Evolutionary conservation across 2,113 vertebrate species (phyloP).

Genomic region (Misgurnus mizolepis): DNA sequence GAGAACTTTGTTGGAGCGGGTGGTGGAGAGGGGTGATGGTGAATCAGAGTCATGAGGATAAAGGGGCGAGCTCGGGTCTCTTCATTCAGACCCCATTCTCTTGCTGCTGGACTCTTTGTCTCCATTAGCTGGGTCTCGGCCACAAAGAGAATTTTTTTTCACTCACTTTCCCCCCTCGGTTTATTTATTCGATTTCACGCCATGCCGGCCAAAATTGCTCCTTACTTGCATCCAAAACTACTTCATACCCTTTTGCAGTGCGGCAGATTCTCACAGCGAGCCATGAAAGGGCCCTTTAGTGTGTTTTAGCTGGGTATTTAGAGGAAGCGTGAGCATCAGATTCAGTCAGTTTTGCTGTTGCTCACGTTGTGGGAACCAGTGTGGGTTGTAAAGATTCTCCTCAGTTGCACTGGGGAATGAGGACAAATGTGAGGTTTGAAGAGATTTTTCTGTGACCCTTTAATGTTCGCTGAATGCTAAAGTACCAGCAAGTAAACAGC

Average conservation of each 20-base stretch:
- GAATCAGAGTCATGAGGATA: conserved; percentile 69
- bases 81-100: conserved; percentile 73
- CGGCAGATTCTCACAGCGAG: conserved; percentile 55
- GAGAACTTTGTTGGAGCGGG: conserved; percentile 77
- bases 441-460: conserved; percentile 42
- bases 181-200: conserved; percentile 84
- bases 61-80: conserved; percentile 68
- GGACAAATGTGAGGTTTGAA: conserved; percentile 24
- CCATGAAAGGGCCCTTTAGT: conserved; percentile 61
- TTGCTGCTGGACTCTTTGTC: conserved; percentile 81
- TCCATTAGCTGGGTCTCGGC: conserved; percentile 73
- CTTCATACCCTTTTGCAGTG: conserved; percentile 66
- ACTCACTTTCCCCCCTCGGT: conserved; percentile 47
- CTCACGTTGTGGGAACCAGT: conserved; percentile 69
- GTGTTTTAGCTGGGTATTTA: conserved; percentile 49
- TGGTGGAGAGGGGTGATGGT: conserved; percentile 52
- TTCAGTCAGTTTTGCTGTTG: conserved; percentile 56
- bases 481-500: conserved; percentile 18
- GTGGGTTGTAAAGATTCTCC: conserved; percentile 59
- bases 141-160: conserved; percentile 80
- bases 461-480: conserved; percentile 19
- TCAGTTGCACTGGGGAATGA: conserved; percentile 49
- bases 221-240: conserved; percentile 65
- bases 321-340: conserved; percentile 56
- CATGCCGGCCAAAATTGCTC: conserved; percentile 73